Evolutionary conservation across 2,113 vertebrate genomes (phyloP), one percentile per base, ranked within the genome.

Genomic region (Agelaius phoeniceus): DNA sequence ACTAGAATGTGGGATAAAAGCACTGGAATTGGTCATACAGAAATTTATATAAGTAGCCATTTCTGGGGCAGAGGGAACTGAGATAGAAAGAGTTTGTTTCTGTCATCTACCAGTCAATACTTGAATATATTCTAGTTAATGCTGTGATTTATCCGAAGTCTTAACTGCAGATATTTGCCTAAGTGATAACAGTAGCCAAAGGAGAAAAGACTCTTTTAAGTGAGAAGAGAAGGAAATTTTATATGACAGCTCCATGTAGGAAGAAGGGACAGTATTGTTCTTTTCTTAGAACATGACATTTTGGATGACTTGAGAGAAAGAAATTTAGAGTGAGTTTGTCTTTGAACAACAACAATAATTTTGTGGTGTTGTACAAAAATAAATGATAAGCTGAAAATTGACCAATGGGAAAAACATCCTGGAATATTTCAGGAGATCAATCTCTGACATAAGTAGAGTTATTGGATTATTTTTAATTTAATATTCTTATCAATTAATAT

Each of bases 361-460:
- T 16, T 20, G 33, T 59, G 21, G 1, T 6, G 37, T 27, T 66
- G 14, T 10, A 58, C 9, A 75, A 82, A 86, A 77, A 61, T n/a
- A 30, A 33, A 52, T 46, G 5, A 20, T 22, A 48, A 85, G 7
- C 11, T 83, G n/a, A 89, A 85, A 79, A 76, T 1, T 65, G 26
- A 55, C 4, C 44, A 41, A 39, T 10, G 46, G 20, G 21, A 72
- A 61, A 57, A 75, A 3, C 9, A 51, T 19, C 27, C 31, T 31
- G 10, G 9, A 55, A 19, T 61, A 63, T 71, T 92, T 65, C 21
- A 81, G 35, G 0, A 19, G 48, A n/a, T 74, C 48, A 24, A 49
- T 49, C 48, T 72, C 9, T 11, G 43, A 46, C 0, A 0, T 18
- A 72, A 43, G 7, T 15, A 68, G 33, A 55, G 1, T 49, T 68